Base-by-base conservation (phyloP, 1,140 invertebrate genomes). In the Leptinotarsa undecemlineata region DNA sequence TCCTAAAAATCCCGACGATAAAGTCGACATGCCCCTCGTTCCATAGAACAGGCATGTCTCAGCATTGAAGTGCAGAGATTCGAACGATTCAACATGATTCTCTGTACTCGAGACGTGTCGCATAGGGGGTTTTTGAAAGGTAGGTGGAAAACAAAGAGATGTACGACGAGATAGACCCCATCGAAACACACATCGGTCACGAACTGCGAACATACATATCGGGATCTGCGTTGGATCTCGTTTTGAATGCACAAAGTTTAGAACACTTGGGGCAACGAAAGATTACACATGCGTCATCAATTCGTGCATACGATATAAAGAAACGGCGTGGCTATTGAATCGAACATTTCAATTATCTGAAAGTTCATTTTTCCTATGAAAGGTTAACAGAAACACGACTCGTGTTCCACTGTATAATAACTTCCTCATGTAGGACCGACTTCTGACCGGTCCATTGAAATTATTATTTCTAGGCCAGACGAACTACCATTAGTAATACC, bases 71-170 rank as follows among this genome's bases (percentile, higher is more conserved):
- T 57, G 51, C 51, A 57, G 51, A 57, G 51, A 57, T 57, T 57
- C 51, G 51, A n/a, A 57, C 51, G 51, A 57, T 57, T 57, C 17
- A 57, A 57, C 51, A 57, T 57, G 51, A 57, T 57, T 57, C 51
- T 57, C 14, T 14, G 51, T 57, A 57, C 51, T 17, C 14, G 15
- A 15, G n/a, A 57, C 15, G n/a, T 19, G 51, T 57, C 15, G 4
- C 15, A 17, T 19, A 57, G 51, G 51, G n/a, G 14, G 17, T 57
- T 57, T 57, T 19, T 0, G 17, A 57, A 57, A 17, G n/a, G 51
- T 57, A 57, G 3, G 51, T 19, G 51, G 51, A 19, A n/a, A 17
- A 57, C 51, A 57, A 57, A 57, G n/a, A 57, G 51, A 57, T 57
- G 5, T 17, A 57, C 14, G 51, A 17, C 17, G 51, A 57, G 51